Percentiles rank a stretch among this genome's conserved stretches.
Conservation (phyloP, 2,113 vertebrate genomes). For the Lonchura striata region DNA sequence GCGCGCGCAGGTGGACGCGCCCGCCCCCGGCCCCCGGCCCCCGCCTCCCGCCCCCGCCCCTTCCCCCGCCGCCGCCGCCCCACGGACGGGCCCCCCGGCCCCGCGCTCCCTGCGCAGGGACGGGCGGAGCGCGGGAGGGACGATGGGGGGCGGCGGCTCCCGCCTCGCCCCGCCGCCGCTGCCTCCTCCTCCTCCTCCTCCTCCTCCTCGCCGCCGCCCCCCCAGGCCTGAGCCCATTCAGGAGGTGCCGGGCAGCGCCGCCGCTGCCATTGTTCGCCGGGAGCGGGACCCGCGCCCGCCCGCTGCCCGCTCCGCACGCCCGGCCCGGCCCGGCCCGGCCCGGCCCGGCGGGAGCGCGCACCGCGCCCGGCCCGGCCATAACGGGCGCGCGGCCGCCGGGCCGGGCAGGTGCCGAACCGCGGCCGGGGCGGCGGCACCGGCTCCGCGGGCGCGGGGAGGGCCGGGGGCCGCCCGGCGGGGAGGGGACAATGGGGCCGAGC, state of each 20-base stretch:
- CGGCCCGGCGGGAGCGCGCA: constrained; percentile 39
- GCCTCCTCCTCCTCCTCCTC: background rate
- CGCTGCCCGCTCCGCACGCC: background rate
- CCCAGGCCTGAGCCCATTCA: constrained; percentile 16
- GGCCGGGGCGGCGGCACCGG: background rate
- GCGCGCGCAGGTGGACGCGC: too few relatives aligned
- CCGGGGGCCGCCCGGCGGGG: background rate
- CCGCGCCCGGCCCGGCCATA: constrained; percentile 73
- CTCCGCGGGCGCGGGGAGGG: background rate
- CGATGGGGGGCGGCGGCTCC: too few relatives aligned
- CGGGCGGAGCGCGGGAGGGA: too few relatives aligned
- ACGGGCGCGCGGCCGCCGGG: constrained; percentile 78
- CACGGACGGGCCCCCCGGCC: too few relatives aligned
- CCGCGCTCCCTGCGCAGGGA: too few relatives aligned
- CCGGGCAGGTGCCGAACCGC: background rate
- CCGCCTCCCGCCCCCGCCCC: too few relatives aligned
- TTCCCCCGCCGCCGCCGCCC: too few relatives aligned
- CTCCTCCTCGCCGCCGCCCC: background rate
- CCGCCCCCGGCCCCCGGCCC: too few relatives aligned
- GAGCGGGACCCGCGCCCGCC: constrained; percentile 31
- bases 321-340: background rate
- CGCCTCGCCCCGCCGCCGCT: too few relatives aligned
- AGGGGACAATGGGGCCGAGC: background rate
- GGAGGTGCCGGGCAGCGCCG: constrained; percentile 45
- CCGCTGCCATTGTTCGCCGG: constrained; percentile 64